These are phyloP conservation scores for Agrochola circellaris DNA, from an alignment of 2,888 invertebrate species.

Conservation along the genomic window DNA sequence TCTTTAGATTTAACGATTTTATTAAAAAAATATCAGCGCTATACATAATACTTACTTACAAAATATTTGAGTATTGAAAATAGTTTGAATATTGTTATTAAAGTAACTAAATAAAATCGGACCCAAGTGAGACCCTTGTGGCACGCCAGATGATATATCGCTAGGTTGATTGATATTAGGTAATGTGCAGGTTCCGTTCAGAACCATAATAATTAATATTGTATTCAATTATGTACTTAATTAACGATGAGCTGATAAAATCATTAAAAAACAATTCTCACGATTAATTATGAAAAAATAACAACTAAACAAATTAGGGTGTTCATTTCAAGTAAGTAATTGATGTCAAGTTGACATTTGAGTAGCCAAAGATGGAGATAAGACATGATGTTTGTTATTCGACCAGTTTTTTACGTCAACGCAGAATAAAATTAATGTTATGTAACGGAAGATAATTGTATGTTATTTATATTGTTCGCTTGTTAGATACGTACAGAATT, in stretches of 20 bases:
- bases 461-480: constrained; percentile 10
- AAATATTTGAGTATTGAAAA: background rate
- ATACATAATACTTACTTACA: no score
- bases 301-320: constrained; percentile 15
- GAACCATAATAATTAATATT: background rate
- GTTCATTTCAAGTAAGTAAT: constrained; percentile 39
- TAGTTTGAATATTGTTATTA: background rate
- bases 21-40: no score
- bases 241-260: background rate
- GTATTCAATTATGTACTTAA: background rate
- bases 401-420: constrained; percentile 41
- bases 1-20: background rate
- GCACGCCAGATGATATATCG: background rate
- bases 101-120: background rate
- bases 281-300: constrained; percentile 8
- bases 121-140: background rate
- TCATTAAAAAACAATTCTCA: background rate
- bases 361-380: constrained; percentile 28
- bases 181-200: background rate
- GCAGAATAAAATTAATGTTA: constrained; percentile 10
- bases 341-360: constrained; percentile 27
- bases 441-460: constrained; percentile 23
- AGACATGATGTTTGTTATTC: constrained; percentile 41
- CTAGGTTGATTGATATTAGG: background rate
- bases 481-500: constrained; percentile 66